A percentile compares a stretch with the other conserved stretches of the same genome.
phyloP scores from a whole-genome alignment of 2,888 invertebrate species.

The Drosophila aldrichi region DNA sequence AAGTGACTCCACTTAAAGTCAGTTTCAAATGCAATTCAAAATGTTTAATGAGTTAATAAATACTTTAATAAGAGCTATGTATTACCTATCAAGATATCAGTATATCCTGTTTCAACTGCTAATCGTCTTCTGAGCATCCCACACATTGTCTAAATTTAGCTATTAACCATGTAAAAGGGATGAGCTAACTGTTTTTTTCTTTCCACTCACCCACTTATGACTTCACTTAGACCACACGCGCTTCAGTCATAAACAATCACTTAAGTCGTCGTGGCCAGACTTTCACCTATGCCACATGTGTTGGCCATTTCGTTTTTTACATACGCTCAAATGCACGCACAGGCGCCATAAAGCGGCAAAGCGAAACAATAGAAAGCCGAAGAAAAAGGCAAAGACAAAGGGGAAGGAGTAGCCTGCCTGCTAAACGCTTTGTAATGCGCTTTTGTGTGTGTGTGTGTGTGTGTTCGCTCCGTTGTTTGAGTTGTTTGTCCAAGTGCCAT shows the following conservation, averaged over 20 bases:
- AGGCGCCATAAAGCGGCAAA: constrained; percentile 21
- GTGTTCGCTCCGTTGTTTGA: constrained; percentile 37
- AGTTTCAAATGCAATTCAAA: neutral
- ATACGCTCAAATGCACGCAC: constrained; percentile 45
- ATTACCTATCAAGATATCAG: neutral
- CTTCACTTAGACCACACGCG: constrained; percentile 38
- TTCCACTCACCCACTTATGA: constrained; percentile 41
- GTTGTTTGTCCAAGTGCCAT: constrained; percentile 67
- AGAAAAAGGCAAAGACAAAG: constrained; percentile 18
- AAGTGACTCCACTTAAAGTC: neutral
- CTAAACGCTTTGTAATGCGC: constrained; percentile 76
- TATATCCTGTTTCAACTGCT: neutral
- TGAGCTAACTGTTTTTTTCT: constrained; percentile 10
- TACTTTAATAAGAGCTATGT: neutral
- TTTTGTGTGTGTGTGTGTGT: constrained; percentile 64
- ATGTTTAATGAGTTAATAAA: neutral
- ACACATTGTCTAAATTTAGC: constrained; percentile 4
- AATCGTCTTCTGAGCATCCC: neutral
- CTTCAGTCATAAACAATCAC: constrained; percentile 41
- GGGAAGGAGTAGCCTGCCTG: constrained; percentile 22
- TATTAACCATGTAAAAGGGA: constrained; percentile 9
- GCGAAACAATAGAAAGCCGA: constrained; percentile 35
- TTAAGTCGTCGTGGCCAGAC: constrained; percentile 22
- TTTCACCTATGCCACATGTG: constrained; percentile 15
- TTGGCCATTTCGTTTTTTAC: constrained; percentile 38